Percentiles rank a stretch among this genome's conserved stretches.
Conservation (phyloP, 1,140 invertebrate genomes). For the Lutraria rhynchaena region DNA sequence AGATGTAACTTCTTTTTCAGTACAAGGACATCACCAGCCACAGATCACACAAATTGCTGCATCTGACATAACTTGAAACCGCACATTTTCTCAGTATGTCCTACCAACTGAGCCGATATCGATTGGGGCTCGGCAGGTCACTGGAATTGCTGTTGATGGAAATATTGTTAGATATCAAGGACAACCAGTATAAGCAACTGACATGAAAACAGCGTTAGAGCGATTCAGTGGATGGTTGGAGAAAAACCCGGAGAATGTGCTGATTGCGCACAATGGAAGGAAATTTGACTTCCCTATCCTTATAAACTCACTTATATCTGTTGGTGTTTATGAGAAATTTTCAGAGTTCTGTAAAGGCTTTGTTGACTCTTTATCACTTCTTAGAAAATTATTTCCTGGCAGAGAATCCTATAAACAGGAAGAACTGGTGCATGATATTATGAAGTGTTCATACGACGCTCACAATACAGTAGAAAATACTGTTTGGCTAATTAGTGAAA, state of each 20-base stretch:
- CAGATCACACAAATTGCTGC: constrained; percentile 51
- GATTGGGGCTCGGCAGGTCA: too few relatives aligned
- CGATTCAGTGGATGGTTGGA: constrained; percentile 47
- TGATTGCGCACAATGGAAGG: constrained; percentile 59
- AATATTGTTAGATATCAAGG: neutral
- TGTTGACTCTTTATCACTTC: constrained; percentile 43
- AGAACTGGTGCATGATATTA: constrained; percentile 31
- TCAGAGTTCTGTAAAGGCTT: neutral
- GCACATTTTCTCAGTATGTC: constrained; percentile 16
- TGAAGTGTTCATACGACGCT: constrained; percentile 19
- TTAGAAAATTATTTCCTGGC: constrained; percentile 25
- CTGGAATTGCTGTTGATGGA: neutral
- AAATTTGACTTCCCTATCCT: constrained; percentile 56
- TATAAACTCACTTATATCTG: neutral
- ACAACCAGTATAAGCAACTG: neutral
- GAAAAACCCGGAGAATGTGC: constrained; percentile 33
- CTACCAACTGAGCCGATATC: constrained; percentile 3
- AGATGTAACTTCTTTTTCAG: constrained; percentile 16
- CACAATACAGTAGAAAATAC: constrained; percentile 37
- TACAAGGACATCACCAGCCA: constrained; percentile 1
- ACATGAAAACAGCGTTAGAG: neutral
- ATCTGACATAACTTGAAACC: constrained; percentile 6
- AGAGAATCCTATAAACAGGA: constrained; percentile 6
- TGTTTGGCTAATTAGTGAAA: constrained; percentile 5
- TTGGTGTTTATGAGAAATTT: neutral